Evolutionary conservation across 2,797 vertebrate species (phyloP), one percentile per base, ranked within the genome.

Genomic region (Prunella strophiata): DNA sequence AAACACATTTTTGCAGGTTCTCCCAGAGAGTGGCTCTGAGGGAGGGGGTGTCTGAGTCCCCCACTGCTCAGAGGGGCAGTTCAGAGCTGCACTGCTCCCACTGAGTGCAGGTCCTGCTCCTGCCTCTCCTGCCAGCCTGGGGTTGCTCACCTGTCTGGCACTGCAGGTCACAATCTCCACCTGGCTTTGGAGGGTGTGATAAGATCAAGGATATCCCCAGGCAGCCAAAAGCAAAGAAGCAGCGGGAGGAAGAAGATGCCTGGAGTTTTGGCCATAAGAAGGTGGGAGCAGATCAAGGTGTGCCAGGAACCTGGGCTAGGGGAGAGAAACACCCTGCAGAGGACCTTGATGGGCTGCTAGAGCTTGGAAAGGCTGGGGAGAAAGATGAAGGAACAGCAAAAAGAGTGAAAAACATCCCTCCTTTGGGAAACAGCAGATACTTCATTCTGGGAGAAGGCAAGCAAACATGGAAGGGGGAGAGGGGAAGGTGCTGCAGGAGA

Each of bases 1-100:
- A 84, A 67, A n/a, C 45, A 16, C 11, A 19, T 42, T 19, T 17
- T 5, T 32, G 27, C 4, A 19, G 26, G 27, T 58, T 74, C n/a
- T 34, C 2, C 7, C 2, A 10, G 20, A 42, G 48, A 17, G 23
- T 25, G 43, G 30, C 36, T 63, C 32, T 13, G 9, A 10, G 16
- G 29, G 38, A 85, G 40, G 13, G 23, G 4, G 19, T 68, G 15
- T 68, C 23, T 16, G 57, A 40, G 36, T n/a, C 8, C 13, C 26
- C n/a, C 59, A 0, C 0, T 59, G 25, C 36, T 74, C 51, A 13
- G 23, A 6, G 42, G 42, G 22, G 38, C 34, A 73, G 17, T 5
- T 68, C 58, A 32, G 71, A 52, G 32, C 36, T 67, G 34, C 40
- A 2, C 1, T 59, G 58, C 9, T 52, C 16, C 51, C 32, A 9